Percentiles rank a stretch among this genome's conserved stretches.
phyloP scores from a whole-genome alignment of 2,797 vertebrate genomes.

The Epinephelus malabaricus region DNA sequence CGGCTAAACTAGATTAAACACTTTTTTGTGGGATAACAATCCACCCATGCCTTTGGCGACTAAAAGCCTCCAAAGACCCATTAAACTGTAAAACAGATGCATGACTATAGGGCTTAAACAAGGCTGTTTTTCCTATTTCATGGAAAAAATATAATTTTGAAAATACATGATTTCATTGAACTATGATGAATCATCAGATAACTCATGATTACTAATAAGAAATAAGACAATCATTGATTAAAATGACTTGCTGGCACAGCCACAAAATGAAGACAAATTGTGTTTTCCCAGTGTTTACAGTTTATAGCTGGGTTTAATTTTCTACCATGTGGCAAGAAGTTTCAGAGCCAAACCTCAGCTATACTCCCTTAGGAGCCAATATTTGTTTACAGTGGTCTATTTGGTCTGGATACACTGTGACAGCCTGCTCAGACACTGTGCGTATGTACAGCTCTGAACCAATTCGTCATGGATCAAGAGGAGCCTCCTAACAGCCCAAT shows the following conservation, averaged over 20 bases:
- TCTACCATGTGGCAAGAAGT: background rate
- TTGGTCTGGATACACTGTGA: constrained; percentile 29
- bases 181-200: background rate
- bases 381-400: constrained; percentile 43
- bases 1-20: background rate
- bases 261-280: background rate
- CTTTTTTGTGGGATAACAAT: background rate
- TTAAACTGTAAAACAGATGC: background rate
- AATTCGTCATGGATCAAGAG: constrained; percentile 20
- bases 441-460: background rate
- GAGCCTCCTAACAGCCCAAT: constrained; percentile 13
- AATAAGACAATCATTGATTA: background rate
- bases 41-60: background rate
- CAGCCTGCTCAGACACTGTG: constrained; percentile 6
- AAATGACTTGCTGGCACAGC: background rate
- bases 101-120: background rate
- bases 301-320: constrained; percentile 7
- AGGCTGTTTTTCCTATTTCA: background rate
- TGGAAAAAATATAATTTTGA: background rate
- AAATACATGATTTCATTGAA: background rate
- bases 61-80: background rate
- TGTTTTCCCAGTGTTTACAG: background rate
- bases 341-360: constrained; percentile 26
- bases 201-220: background rate
- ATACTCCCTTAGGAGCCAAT: constrained; percentile 9